Conservation (phyloP, 2,797 vertebrate species). For the Choloepus didactylus region DNA sequence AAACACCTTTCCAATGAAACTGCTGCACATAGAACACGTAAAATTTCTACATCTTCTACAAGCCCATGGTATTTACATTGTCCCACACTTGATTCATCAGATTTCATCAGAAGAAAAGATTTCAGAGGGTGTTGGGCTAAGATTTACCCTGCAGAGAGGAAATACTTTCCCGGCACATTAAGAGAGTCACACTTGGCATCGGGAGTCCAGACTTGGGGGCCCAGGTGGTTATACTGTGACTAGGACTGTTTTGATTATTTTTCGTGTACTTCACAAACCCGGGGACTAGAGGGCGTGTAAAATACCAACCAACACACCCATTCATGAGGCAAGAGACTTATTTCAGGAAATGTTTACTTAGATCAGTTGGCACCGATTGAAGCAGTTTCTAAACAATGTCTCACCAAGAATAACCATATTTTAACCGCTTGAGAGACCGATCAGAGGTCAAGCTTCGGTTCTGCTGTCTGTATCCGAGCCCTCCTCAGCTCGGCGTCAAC, state of each 20-base stretch:
- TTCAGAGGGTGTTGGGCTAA: not conserved
- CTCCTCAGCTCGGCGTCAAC: not conserved
- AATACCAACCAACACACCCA: not conserved
- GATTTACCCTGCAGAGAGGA: not conserved
- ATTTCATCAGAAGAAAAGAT: not conserved
- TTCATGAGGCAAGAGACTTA: slow-evolving; percentile 7
- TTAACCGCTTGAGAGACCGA: not conserved
- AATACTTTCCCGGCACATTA: not conserved
- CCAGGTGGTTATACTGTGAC: not conserved
- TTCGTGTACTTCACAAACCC: slow-evolving; percentile 18
- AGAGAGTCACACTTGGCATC: not conserved
- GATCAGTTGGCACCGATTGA: not conserved
- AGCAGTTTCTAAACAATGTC: slow-evolving; percentile 32
- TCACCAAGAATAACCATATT: not conserved
- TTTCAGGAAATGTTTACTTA: slow-evolving; percentile 57
- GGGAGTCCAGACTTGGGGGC: not conserved
- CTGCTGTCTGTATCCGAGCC: not conserved
- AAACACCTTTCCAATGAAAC: slow-evolving; percentile 48
- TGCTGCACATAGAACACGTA: not conserved
- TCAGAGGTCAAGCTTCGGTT: not conserved
- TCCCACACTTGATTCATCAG: not conserved
- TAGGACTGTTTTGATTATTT: slow-evolving; percentile 42
- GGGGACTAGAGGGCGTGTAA: not conserved
- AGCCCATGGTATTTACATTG: not conserved
- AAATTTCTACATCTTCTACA: not conserved